phyloP scores from a whole-genome alignment of 2,888 invertebrate genomes.

The Lasioglossum lativentre region DNA sequence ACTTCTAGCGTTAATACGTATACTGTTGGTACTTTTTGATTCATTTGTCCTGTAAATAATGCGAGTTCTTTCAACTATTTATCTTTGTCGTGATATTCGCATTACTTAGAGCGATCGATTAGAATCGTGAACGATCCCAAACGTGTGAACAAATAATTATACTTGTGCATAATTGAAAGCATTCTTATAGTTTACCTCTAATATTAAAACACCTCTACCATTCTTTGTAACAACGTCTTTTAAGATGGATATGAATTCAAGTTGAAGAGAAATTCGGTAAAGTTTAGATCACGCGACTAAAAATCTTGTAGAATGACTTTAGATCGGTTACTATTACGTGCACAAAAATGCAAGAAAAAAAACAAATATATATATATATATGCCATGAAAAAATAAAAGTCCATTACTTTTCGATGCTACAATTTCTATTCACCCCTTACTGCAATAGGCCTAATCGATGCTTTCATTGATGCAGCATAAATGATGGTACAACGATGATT shows the following conservation, averaged over 20 bases:
- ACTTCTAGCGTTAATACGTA: constrained; percentile 44
- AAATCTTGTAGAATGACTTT: not conserved
- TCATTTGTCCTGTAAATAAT: not conserved
- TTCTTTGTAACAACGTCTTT: not conserved
- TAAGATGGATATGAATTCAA: constrained; percentile 2
- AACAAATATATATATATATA: not conserved
- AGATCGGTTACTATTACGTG: constrained; percentile 11
- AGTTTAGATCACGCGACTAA: not conserved
- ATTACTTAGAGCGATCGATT: constrained; percentile 22
- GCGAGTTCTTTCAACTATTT: not conserved
- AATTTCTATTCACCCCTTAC: constrained; percentile 71
- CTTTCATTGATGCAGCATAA: constrained; percentile 59
- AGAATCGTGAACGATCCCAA: constrained; percentile 14
- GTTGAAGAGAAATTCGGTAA: not conserved
- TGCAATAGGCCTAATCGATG: constrained; percentile 68
- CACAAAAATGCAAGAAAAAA: constrained; percentile 3
- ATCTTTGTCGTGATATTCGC: not conserved
- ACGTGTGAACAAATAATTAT: constrained; percentile 36
- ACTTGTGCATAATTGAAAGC: constrained; percentile 64
- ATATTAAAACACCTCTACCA: not conserved
- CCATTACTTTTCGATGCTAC: not conserved
- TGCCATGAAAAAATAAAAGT: constrained; percentile 8
- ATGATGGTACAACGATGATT: not conserved
- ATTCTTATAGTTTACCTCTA: constrained; percentile 34
- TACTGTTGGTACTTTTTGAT: constrained; percentile 23